Evolutionary conservation across 1,140 invertebrate genomes (phyloP).

Genomic region (Lysiphlebus fabarum): DNA sequence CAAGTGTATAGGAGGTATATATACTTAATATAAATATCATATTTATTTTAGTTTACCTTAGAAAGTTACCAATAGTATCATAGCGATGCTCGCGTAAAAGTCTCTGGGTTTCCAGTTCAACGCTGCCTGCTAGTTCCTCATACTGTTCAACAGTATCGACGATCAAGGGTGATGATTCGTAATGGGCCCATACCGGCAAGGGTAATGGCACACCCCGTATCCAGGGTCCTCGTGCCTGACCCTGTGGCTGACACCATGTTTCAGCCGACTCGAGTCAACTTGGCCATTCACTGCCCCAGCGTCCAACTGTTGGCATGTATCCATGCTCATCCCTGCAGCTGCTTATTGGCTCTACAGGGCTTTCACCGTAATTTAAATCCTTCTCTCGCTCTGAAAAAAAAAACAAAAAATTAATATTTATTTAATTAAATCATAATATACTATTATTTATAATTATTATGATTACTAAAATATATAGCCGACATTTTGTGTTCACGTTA

Average conservation of each 20-base stretch:
- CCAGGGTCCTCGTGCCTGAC: constrained; percentile 54
- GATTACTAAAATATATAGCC: background rate
- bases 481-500: too few relatives aligned
- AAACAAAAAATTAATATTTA: too few relatives aligned
- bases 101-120: constrained; percentile 73
- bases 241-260: constrained; percentile 56
- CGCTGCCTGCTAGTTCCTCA: constrained; percentile 71
- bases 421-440: too few relatives aligned
- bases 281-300: constrained; percentile 86
- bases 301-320: constrained; percentile 72
- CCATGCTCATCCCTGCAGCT: constrained; percentile 62
- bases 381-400: constrained; percentile 62
- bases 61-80: constrained; percentile 81
- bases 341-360: constrained; percentile 59
- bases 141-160: constrained; percentile 67
- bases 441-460: too few relatives aligned
- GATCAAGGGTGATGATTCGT: constrained; percentile 54
- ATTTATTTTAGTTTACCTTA: constrained; percentile 51
- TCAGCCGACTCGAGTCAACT: constrained; percentile 81
- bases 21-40: constrained; percentile 15
- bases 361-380: constrained; percentile 54
- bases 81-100: constrained; percentile 78
- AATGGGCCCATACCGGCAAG: constrained; percentile 54
- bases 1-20: background rate
- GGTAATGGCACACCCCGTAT: constrained; percentile 53